Evolutionary conservation across 1,140 invertebrate species (phyloP).

Genomic region (Ceratosolen fusciceps): DNA sequence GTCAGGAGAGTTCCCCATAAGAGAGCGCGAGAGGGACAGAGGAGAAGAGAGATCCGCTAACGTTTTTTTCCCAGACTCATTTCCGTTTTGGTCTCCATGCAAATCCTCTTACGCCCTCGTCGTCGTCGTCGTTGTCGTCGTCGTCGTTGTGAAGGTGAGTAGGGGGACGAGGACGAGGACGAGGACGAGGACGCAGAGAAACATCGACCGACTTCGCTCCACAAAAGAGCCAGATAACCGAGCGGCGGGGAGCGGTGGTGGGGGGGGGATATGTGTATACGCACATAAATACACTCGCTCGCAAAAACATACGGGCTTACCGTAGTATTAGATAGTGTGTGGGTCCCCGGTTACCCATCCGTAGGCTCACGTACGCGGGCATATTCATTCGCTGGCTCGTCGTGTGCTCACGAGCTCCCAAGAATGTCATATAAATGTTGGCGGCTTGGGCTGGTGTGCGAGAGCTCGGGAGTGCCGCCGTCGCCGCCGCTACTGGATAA

Average conservation of each 20-base stretch:
- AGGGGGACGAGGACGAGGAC: neutral
- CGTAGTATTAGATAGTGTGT: too few relatives aligned
- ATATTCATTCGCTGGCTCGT: too few relatives aligned
- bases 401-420: constrained; percentile 30
- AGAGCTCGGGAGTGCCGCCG: neutral
- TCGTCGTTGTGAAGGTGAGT: neutral
- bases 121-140: neutral
- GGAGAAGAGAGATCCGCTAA: constrained; percentile 11
- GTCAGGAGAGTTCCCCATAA: too few relatives aligned
- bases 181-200: neutral
- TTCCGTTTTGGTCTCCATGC: constrained; percentile 45
- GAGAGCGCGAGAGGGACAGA: neutral
- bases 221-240: constrained; percentile 42
- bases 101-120: constrained; percentile 43
- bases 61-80: constrained; percentile 43
- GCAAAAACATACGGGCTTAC: too few relatives aligned
- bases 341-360: too few relatives aligned
- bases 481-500: too few relatives aligned
- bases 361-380: too few relatives aligned
- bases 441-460: neutral
- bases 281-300: neutral
- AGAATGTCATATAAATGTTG: constrained; percentile 36
- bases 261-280: neutral
- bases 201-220: constrained; percentile 33
- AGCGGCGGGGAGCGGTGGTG: too few relatives aligned